Conservation (phyloP, 2,113 vertebrate genomes). For the Eptesicus fuscus region DNA sequence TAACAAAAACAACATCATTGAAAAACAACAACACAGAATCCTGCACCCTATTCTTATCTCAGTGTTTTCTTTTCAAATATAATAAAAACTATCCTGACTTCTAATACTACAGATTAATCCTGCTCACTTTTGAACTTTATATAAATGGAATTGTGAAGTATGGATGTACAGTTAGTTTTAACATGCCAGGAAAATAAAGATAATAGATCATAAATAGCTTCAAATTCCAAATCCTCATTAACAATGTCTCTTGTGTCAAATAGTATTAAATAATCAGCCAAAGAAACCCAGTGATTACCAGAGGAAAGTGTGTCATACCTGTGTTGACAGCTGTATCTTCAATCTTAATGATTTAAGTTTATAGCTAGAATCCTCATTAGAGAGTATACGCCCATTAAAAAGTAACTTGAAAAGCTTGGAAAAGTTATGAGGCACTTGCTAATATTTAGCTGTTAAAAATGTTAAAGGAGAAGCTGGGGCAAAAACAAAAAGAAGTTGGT, state of each 20-base stretch:
- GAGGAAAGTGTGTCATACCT: not conserved
- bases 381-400: not conserved
- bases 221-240: constrained; percentile 38
- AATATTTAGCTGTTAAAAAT: not conserved
- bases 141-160: not conserved
- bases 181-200: constrained; percentile 40
- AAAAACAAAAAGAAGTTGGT: not conserved
- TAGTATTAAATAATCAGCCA: not conserved
- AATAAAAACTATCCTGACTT: not conserved
- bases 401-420: not conserved
- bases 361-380: constrained; percentile 11
- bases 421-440: constrained; percentile 6
- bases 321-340: constrained; percentile 29
- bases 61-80: not conserved
- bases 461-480: not conserved
- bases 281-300: constrained; percentile 23
- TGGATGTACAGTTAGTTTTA: constrained; percentile 6
- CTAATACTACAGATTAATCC: not conserved
- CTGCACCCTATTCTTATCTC: not conserved
- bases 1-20: not conserved
- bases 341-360: not conserved
- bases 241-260: constrained; percentile 5
- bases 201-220: constrained; percentile 31
- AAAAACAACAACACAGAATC: not conserved
- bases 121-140: constrained; percentile 4